These are phyloP conservation scores for Berghia stephanieae DNA, from an alignment of 1,140 invertebrate genomes.

Conservation along the genomic window DNA sequence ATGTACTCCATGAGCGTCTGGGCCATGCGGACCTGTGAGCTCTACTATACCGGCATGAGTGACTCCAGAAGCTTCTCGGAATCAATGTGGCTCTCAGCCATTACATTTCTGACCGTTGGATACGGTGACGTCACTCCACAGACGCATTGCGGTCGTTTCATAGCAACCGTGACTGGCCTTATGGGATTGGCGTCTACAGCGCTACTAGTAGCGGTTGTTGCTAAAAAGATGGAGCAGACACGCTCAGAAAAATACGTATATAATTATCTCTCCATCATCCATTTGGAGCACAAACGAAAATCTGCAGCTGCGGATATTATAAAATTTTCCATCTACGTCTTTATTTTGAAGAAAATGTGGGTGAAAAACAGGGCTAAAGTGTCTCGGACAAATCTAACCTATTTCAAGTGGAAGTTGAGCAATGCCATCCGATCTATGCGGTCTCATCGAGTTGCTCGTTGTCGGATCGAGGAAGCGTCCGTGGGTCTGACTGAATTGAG, in stretches of 20 bases:
- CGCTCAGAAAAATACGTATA: constrained; percentile 66
- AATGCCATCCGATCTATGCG: constrained; percentile 35
- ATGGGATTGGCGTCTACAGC: constrained; percentile 65
- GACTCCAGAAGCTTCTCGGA: constrained; percentile 43
- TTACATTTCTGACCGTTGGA: constrained; percentile 65
- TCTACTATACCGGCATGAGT: constrained; percentile 49
- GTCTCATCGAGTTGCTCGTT: constrained; percentile 21
- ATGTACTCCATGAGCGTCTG: constrained; percentile 62
- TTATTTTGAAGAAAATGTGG: constrained; percentile 38
- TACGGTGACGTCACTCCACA: constrained; percentile 63
- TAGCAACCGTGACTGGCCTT: constrained; percentile 64
- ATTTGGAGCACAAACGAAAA: constrained; percentile 61
- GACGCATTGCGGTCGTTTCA: constrained; percentile 63
- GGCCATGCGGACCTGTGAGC: constrained; percentile 62
- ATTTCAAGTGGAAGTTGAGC: constrained; percentile 30
- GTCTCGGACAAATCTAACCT: constrained; percentile 17
- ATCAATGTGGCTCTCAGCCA: constrained; percentile 64
- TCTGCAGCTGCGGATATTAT: constrained; percentile 64
- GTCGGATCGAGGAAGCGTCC: constrained; percentile 30
- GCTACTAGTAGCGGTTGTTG: constrained; percentile 66
- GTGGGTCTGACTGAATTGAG: constrained; percentile 36
- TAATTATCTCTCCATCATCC: constrained; percentile 64
- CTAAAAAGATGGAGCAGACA: constrained; percentile 63
- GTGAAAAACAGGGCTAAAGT: constrained; percentile 6
- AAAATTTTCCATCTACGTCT: constrained; percentile 50